A percentile compares a stretch with the other conserved stretches of the same genome.
Evolutionary conservation across 1,140 invertebrate species (phyloP).

Genomic region (Pectinophora gossypiella): DNA sequence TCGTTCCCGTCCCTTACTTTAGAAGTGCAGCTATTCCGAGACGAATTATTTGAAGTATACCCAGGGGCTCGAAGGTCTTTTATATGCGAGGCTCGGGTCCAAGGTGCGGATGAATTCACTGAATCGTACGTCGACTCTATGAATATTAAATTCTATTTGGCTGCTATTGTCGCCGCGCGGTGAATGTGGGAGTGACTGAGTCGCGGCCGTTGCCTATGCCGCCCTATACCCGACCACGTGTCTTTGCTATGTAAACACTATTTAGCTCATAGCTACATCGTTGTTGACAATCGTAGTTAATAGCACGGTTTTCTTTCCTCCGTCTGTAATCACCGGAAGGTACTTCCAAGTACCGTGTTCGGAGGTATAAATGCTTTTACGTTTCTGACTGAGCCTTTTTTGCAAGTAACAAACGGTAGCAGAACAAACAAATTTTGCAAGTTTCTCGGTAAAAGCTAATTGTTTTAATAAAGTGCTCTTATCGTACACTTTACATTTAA

Average conservation of each 20-base stretch:
- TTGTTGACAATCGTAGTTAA: too few relatives aligned
- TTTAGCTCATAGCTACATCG: too few relatives aligned
- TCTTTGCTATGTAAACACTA: too few relatives aligned
- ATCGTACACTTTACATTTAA: not conserved
- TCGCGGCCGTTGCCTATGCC: not conserved
- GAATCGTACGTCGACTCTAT: slow-evolving; percentile 71
- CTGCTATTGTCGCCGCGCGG: slow-evolving; percentile 58
- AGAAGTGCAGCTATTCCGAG: slow-evolving; percentile 61
- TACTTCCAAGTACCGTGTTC: too few relatives aligned
- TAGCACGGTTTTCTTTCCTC: too few relatives aligned
- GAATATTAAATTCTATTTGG: slow-evolving; percentile 74
- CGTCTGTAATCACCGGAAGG: too few relatives aligned
- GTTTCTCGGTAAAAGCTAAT: too few relatives aligned
- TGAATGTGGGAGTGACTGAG: slow-evolving; percentile 39
- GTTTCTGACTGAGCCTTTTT: too few relatives aligned
- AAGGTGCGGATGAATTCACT: slow-evolving; percentile 71
- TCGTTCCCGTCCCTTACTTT: slow-evolving; percentile 48
- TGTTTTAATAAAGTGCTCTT: too few relatives aligned
- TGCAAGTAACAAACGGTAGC: too few relatives aligned
- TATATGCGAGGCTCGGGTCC: slow-evolving; percentile 66
- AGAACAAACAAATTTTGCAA: too few relatives aligned
- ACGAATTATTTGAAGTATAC: slow-evolving; percentile 67
- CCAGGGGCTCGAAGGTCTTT: slow-evolving; percentile 66
- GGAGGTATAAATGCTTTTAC: too few relatives aligned
- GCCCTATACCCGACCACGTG: not conserved